phyloP scores from a whole-genome alignment of 1,140 invertebrate species.

The Coenobita brevimanus region DNA sequence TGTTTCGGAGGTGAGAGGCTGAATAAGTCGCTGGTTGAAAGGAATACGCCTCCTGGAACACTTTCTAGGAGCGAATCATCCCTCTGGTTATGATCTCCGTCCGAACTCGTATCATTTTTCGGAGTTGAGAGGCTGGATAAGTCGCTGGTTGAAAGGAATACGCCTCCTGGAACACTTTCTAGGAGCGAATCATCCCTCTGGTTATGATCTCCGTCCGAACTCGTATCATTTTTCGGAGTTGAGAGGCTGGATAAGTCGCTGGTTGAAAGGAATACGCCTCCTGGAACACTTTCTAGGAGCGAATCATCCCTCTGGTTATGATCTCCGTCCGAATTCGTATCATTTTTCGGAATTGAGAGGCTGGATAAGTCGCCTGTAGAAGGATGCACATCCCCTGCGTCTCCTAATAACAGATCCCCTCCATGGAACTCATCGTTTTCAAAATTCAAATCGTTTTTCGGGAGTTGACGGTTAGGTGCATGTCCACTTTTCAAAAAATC shows the following conservation, averaged over 20 bases:
- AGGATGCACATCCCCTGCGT: conserved; percentile 18
- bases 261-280: conserved; percentile 26
- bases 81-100: too few species aligned
- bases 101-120: too few species aligned
- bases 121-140: too few species aligned
- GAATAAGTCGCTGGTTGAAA: conserved; percentile 12
- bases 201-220: too few species aligned
- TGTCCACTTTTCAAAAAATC: conserved; percentile 12
- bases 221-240: too few species aligned
- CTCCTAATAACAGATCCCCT: neutral
- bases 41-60: conserved; percentile 13
- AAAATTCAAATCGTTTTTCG: too few species aligned
- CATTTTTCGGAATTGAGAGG: too few species aligned
- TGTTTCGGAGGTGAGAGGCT: too few species aligned
- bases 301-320: neutral
- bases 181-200: neutral
- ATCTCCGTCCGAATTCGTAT: too few species aligned
- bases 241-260: too few species aligned
- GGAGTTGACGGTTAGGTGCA: too few species aligned
- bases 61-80: neutral
- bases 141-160: conserved; percentile 30
- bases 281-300: neutral
- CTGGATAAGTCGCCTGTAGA: conserved; percentile 5
- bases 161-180: neutral
- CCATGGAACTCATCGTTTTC: too few species aligned